phyloP scores from a whole-genome alignment of 2,888 invertebrate genomes.

The Lasioglossum calceatum region DNA sequence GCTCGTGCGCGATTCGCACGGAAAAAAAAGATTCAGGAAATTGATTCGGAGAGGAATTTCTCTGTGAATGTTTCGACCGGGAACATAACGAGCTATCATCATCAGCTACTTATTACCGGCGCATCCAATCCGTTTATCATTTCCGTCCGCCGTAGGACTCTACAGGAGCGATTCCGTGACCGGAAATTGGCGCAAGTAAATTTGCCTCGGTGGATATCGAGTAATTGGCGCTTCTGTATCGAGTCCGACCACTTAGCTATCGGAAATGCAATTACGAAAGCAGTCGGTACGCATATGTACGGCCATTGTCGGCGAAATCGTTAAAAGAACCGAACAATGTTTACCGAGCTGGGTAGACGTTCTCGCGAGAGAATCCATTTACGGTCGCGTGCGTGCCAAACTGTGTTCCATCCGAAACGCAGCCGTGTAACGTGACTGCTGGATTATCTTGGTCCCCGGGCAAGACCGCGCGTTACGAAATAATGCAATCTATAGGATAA shows the following conservation, averaged over 20 bases:
- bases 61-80: not conserved
- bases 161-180: conserved; percentile 40
- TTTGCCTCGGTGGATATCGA: conserved; percentile 52
- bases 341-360: not conserved
- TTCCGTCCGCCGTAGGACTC: conserved; percentile 38
- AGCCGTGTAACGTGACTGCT: conserved; percentile 51
- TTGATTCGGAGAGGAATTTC: conserved; percentile 17
- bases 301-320: not conserved
- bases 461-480: conserved; percentile 62
- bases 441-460: conserved; percentile 43
- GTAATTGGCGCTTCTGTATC: conserved; percentile 41
- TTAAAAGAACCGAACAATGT: conserved; percentile 8
- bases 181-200: conserved; percentile 65
- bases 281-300: not conserved
- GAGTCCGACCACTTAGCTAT: conserved; percentile 4
- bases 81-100: not conserved
- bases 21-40: not conserved
- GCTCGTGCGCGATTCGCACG: not conserved
- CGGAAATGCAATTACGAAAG: conserved; percentile 28
- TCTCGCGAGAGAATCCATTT: conserved; percentile 12
- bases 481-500: conserved; percentile 68
- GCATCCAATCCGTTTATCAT: conserved; percentile 49
- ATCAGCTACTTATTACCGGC: conserved; percentile 39
- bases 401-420: conserved; percentile 31
- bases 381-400: conserved; percentile 14